Evolutionary conservation across 2,888 invertebrate species (phyloP).

Genomic region (Calephelis perditalis): DNA sequence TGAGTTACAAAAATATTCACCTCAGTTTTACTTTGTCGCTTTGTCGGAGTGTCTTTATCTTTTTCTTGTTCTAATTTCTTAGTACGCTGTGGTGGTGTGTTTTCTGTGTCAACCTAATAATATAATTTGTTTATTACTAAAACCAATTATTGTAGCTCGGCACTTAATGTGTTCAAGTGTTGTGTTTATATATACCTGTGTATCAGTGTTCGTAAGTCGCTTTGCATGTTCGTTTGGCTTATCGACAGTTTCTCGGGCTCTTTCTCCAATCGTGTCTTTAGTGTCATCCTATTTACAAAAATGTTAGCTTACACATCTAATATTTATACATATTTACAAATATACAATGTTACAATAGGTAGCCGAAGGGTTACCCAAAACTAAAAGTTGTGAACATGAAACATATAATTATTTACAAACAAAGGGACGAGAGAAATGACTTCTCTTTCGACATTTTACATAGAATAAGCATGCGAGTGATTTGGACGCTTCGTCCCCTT

Average conservation of each 20-base stretch:
- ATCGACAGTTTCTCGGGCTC: constrained; percentile 50
- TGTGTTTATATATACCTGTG: constrained; percentile 49
- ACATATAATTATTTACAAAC: constrained; percentile 16
- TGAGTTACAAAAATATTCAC: constrained; percentile 34
- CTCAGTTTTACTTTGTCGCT: constrained; percentile 45
- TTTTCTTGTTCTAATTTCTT: constrained; percentile 41
- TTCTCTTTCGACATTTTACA: constrained; percentile 10
- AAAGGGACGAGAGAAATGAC: constrained; percentile 7
- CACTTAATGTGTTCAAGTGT: too few relatives aligned
- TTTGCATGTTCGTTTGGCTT: constrained; percentile 60
- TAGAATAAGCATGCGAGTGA: constrained; percentile 12
- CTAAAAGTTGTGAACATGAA: constrained; percentile 10
- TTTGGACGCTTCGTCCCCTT: constrained; percentile 38
- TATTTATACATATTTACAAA: constrained; percentile 11
- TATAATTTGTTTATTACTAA: too few relatives aligned
- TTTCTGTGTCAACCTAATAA: constrained; percentile 47
- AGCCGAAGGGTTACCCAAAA: not conserved
- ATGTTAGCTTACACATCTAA: constrained; percentile 3
- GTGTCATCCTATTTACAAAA: constrained; percentile 63
- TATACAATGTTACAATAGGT: constrained; percentile 1
- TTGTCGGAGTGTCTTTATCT: constrained; percentile 32
- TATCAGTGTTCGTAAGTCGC: constrained; percentile 64
- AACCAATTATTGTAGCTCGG: too few relatives aligned
- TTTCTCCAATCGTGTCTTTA: constrained; percentile 51
- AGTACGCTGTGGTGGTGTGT: constrained; percentile 46